Evolutionary conservation across 2,888 invertebrate species (phyloP), one percentile per base, ranked within the genome.

Genomic region (Galeruca laticollis): DNA sequence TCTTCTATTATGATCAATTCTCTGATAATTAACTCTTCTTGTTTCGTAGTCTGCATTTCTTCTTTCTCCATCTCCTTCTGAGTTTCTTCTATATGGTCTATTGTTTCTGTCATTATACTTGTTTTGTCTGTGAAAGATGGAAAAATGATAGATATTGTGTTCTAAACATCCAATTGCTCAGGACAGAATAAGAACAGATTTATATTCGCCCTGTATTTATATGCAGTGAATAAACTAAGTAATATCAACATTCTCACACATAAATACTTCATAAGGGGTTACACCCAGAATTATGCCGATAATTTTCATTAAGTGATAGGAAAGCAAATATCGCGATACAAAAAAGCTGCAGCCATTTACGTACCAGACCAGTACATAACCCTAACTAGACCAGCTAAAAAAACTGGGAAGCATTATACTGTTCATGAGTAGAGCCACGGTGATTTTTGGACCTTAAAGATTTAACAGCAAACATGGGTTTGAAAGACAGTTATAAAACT

Each of bases 361-460:
- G 18, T 49, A 49, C 18, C 49, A 49, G 49, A 49, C 18, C 49
- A 49, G 49, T 40, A 68, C 43, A 49, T 68, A 13, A 66, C 66
- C 8, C 35, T 66, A 9, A 59, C 59, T 10, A 26, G 66, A 59
- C 66, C 59, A 49, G 60, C 54, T 4, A 68, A 67, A 68, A 68
- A 68, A 61, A 67, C 61, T 47, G 67, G 62, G 13, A 13, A 63
- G 15, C 57, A 66, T 40, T 70, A 70, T 31, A 49, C 43, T 21
- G 63, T 70, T 15, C 20, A 67, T 20, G 70, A 70, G 47, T 47
- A 54, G 43, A 62, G 67, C 40, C 66, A 70, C 54, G 20, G 13
- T n/a, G 62, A 70, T 59, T 70, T 67, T 54, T 57, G 11, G 70
- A 67, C 60, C 47, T 70, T 13, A 67, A 70, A 60, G 61, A 67